phyloP scores from a whole-genome alignment of 2,113 vertebrate species.

The Ardeotis arabs region DNA sequence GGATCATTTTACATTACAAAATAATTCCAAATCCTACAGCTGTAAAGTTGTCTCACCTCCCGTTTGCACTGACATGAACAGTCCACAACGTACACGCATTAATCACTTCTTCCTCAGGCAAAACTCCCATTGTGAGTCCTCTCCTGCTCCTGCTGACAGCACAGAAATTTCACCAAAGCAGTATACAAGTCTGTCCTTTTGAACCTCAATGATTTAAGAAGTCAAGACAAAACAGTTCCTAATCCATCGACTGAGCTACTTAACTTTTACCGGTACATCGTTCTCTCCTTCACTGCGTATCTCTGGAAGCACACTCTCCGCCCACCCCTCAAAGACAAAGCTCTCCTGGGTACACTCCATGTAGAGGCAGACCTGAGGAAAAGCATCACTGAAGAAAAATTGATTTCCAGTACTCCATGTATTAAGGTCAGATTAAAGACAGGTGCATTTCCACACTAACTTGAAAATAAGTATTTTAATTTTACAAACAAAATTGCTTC shows the following conservation, averaged over 20 bases:
- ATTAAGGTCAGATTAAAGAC: not conserved
- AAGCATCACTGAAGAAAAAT: not conserved
- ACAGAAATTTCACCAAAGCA: not conserved
- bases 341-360: accelerated
- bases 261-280: not conserved
- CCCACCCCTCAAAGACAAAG: not conserved
- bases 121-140: not conserved
- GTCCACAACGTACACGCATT: not conserved
- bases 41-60: not conserved
- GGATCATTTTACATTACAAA: not conserved
- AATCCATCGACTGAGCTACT: not conserved
- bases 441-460: not conserved
- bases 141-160: not conserved
- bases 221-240: not conserved
- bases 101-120: not conserved
- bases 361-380: not conserved
- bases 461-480: not conserved
- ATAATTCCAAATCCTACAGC: not conserved
- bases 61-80: not conserved
- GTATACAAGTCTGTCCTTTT: not conserved
- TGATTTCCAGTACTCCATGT: not conserved
- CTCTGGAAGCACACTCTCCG: not conserved
- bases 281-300: not conserved
- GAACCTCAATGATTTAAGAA: not conserved
- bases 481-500: not conserved